Conservation (phyloP, 1,140 invertebrate genomes). For the Cyphomyrmex costatus region DNA sequence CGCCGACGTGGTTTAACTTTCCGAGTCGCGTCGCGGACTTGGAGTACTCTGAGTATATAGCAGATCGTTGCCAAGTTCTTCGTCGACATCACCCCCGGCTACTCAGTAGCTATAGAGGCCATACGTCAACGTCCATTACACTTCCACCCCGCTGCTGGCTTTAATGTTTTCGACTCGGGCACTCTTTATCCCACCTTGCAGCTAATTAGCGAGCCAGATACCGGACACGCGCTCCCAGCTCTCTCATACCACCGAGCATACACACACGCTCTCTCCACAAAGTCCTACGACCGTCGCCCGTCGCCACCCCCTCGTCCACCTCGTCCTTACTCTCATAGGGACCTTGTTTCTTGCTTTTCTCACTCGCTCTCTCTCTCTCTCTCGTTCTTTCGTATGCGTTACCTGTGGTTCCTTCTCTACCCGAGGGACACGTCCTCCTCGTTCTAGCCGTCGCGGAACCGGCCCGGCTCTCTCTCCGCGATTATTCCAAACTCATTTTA, state of each 20-base stretch:
- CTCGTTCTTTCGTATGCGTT: not conserved
- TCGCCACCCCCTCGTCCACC: conserved; percentile 65
- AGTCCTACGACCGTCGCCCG: conserved; percentile 65
- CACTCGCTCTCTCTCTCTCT: conserved; percentile 52
- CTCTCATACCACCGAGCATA: conserved; percentile 51
- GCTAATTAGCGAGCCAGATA: conserved; percentile 82
- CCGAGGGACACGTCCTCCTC: conserved; percentile 59
- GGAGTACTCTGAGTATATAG: conserved; percentile 60
- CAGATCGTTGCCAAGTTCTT: conserved; percentile 73
- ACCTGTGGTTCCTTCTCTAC: conserved; percentile 64
- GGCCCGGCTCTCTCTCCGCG: conserved; percentile 75
- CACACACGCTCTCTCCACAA: conserved; percentile 56
- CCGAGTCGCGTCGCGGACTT: conserved; percentile 29
- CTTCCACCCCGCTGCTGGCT: conserved; percentile 73
- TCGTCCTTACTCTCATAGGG: conserved; percentile 38
- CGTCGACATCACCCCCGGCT: conserved; percentile 66
- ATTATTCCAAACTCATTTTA: conserved; percentile 83
- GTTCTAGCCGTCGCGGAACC: conserved; percentile 67
- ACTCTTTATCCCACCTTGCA: conserved; percentile 82
- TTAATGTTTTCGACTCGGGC: conserved; percentile 81
- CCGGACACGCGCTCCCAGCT: conserved; percentile 75
- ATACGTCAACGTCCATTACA: conserved; percentile 81
- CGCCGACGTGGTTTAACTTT: conserved; percentile 13
- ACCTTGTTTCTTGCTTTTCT: conserved; percentile 65
- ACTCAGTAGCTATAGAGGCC: conserved; percentile 74